Evolutionary conservation across 2,888 invertebrate species (phyloP).

Genomic region (Aplocera efformata): DNA sequence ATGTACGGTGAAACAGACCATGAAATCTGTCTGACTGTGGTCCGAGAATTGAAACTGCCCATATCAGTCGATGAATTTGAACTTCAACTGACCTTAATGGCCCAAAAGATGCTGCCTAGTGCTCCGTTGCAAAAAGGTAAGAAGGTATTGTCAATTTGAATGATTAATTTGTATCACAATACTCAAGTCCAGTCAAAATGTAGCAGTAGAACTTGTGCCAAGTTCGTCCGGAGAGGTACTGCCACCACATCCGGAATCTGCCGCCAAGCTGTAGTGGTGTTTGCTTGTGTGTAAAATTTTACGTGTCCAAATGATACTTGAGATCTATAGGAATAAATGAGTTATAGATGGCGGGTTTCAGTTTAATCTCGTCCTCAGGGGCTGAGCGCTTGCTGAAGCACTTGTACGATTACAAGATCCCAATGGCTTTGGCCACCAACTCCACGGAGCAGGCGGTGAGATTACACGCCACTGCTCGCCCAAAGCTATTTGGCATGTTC

Average conservation of each 20-base stretch:
- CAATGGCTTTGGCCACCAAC: constrained; percentile 92
- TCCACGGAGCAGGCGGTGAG: constrained; percentile 84
- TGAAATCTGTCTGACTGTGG: constrained; percentile 71
- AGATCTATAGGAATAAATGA: too few relatives aligned
- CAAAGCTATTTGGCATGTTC: constrained; percentile 83
- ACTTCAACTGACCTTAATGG: constrained; percentile 60
- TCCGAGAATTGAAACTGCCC: constrained; percentile 80
- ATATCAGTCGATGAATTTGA: constrained; percentile 82
- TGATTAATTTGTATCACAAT: too few relatives aligned
- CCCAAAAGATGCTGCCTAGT: constrained; percentile 71
- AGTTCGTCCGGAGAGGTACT: too few relatives aligned
- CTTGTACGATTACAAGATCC: constrained; percentile 85
- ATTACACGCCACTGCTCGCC: constrained; percentile 80
- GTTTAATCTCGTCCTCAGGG: constrained; percentile 81
- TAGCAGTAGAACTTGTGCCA: too few relatives aligned
- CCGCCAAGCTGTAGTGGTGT: too few relatives aligned
- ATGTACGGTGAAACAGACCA: constrained; percentile 50
- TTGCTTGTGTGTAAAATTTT: too few relatives aligned
- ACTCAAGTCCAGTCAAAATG: too few relatives aligned
- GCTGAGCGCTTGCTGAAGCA: constrained; percentile 88
- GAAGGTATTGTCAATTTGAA: too few relatives aligned
- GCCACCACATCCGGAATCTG: too few relatives aligned
- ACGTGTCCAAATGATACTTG: too few relatives aligned
- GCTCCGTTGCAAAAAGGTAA: constrained; percentile 82
- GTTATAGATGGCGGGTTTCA: too few relatives aligned